These are phyloP conservation scores for Thereva nobilitata DNA, from an alignment of 2,888 invertebrate species.

Conservation along the genomic window DNA sequence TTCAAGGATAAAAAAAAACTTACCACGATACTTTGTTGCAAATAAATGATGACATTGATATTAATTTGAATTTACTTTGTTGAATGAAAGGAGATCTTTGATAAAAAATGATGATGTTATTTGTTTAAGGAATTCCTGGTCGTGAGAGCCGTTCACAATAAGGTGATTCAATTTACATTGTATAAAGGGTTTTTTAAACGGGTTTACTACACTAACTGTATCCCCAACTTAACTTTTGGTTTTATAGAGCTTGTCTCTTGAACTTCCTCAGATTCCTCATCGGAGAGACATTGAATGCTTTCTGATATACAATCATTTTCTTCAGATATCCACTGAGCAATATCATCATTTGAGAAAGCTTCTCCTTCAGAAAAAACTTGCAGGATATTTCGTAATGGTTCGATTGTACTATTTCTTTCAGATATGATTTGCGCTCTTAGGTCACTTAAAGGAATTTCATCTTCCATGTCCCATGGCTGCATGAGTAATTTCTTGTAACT, in stretches of 20 bases:
- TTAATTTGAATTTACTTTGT: too few species aligned
- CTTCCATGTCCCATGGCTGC: conserved; percentile 2
- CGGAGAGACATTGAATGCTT: neutral
- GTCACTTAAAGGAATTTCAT: conserved; percentile 7
- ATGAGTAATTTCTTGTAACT: neutral
- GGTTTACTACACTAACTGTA: too few species aligned
- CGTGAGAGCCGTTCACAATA: too few species aligned
- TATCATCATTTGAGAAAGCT: conserved; percentile 5
- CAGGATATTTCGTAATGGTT: neutral
- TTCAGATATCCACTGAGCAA: neutral
- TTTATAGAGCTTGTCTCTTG: conserved; percentile 6
- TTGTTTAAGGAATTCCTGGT: too few species aligned
- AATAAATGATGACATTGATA: too few species aligned
- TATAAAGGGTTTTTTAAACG: too few species aligned
- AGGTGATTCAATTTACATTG: too few species aligned
- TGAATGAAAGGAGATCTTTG: too few species aligned
- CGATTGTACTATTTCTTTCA: neutral
- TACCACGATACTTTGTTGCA: too few species aligned
- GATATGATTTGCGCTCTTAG: conserved; percentile 3
- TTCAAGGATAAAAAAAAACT: too few species aligned
- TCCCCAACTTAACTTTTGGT: conserved; percentile 10
- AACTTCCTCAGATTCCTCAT: conserved; percentile 2
- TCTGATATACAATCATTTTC: neutral
- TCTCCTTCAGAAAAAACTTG: neutral
- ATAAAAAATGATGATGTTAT: too few species aligned